Evolutionary conservation across 2,797 vertebrate genomes (phyloP), one percentile per base, ranked within the genome.

Genomic region (Dendrocincla tyrannina): DNA sequence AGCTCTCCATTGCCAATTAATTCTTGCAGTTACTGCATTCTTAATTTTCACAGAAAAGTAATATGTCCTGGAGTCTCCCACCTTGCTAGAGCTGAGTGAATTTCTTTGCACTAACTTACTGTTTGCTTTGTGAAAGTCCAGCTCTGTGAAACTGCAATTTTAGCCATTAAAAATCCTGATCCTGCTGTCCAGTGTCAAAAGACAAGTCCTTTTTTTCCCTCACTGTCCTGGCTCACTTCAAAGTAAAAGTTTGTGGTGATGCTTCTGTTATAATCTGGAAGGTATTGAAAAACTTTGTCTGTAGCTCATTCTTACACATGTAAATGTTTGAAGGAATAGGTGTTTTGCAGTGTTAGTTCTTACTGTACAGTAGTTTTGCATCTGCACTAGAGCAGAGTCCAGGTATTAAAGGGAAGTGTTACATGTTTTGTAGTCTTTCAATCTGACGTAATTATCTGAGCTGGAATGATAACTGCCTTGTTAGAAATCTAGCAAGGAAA

Each of bases 401-500:
- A n/a, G 33, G 2, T 73, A 24, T 86, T 74, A 33, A 78, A 56
- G 44, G 13, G 11, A 76, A 44, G 13, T 44, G 24, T 79, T 70
- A 13, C 0, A 0, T 22, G 17, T 37, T 91, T 78, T 89, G 22
- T 5, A 32, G 59, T 33, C 47, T 92, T 85, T 78, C 33, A 63
- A 3, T 89, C 22, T 66, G 17, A 72, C 35, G 33, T 60, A 56
- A 30, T 84, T 59, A 19, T 33, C 32, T 70, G 41, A 81, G 24
- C 24, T 75, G 56, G 39, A 75, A n/a, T 62, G 47, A 25, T 75
- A 83, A 35, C 76, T 83, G 88, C 52, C 5, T 35, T 75, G 9
- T 49, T 72, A 83, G 55, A 89, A 95, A 60, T 82, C 11, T 58
- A 67, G 53, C 12, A 49, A 32, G 47, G 37, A 79, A 44, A 78